These are phyloP conservation scores for Pagetopsis macropterus DNA, from an alignment of 2,797 vertebrate genomes.

Conservation along the genomic window DNA sequence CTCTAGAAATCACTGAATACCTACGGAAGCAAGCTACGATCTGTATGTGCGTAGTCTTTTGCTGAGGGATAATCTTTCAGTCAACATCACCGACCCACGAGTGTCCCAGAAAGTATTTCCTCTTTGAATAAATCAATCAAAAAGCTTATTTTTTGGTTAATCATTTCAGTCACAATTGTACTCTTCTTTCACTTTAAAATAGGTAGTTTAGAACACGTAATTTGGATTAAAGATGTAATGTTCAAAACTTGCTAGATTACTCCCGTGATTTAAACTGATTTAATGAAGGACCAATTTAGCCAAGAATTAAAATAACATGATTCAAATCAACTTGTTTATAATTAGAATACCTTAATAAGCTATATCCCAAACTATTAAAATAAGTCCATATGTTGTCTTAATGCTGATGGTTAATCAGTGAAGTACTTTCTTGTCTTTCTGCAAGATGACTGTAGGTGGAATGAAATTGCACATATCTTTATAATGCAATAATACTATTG, in stretches of 20 bases:
- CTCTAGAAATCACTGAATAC: slow-evolving; percentile 23
- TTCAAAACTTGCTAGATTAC: background rate
- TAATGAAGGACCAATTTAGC: background rate
- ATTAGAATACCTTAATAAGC: background rate
- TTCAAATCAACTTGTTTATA: too few relatives aligned
- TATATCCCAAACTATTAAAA: background rate
- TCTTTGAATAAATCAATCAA: too few relatives aligned
- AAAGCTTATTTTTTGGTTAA: background rate
- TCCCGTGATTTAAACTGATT: too few relatives aligned
- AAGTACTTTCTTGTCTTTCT: too few relatives aligned
- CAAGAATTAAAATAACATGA: background rate
- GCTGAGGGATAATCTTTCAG: background rate
- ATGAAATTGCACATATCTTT: too few relatives aligned
- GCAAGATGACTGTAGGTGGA: too few relatives aligned
- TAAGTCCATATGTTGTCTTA: background rate
- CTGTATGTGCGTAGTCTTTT: background rate
- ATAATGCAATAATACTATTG: background rate
- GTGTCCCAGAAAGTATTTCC: background rate
- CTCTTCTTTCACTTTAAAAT: background rate
- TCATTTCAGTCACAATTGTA: background rate
- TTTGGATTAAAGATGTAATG: background rate
- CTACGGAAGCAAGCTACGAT: background rate
- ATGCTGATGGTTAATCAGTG: background rate
- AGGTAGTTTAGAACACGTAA: background rate
- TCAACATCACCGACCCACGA: background rate